Evolutionary conservation across 2,888 invertebrate genomes (phyloP), one percentile per base, ranked within the genome.

Genomic region (Archaeoteleia sp.): DNA sequence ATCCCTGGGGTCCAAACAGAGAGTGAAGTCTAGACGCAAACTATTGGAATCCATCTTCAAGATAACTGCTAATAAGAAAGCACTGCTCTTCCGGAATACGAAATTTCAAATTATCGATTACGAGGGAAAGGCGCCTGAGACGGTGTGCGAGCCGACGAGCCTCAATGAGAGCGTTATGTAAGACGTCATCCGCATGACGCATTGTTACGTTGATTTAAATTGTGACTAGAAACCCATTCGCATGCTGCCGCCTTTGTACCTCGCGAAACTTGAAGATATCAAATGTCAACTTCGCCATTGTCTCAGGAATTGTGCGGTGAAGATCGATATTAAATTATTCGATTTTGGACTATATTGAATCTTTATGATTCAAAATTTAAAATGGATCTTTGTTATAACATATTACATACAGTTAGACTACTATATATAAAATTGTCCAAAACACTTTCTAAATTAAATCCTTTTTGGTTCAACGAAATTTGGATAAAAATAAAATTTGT

Each of bases 11-110:
- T 29, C 27, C 27, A n/a, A 2, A 1, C 8, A 40, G 10, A 32
- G 37, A 2, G 42, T 8, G 8, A 13, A 34, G 12, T 54, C 53
- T 45, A 61, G 39, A 45, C 35, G 15, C 17, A 12, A 39, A 14
- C 39, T 27, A n/a, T 23, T 9, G 10, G 37, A 54, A 55, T 54
- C 27, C 54, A 30, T 62, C 46, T 54, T 5, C 15, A 7, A 48
- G 54, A 62, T 55, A 62, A 62, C 27, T 14, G 37, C 54, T 65
- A 51, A 57, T 57, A 57, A 65, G 51, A 48, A 53, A 37, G 37
- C 45, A 49, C 30, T 13, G 32, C 51, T 40, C 39, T 10, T 34
- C 20, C 20, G 14, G 65, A 65, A 65, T 65, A 65, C 57, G 15
- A 45, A 51, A 65, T 65, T n/a, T 10, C 13, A 6, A 34, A 57